phyloP scores from a whole-genome alignment of 2,888 invertebrate genomes.

The Tetramorium bicarinatum region DNA sequence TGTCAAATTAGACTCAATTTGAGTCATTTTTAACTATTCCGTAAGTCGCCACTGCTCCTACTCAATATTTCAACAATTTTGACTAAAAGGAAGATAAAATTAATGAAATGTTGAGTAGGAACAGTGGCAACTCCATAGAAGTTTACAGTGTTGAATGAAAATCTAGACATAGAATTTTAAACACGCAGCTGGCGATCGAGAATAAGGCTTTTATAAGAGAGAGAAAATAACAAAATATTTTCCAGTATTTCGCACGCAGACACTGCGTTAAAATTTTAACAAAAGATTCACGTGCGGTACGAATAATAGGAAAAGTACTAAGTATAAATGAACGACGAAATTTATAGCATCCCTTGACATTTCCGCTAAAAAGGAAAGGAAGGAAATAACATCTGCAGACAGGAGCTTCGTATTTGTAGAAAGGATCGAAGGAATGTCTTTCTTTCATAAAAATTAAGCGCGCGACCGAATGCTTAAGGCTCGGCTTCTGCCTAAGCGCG shows the following conservation, averaged over 20 bases:
- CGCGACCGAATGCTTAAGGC: not conserved
- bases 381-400: not conserved
- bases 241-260: no score
- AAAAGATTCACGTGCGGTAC: not conserved
- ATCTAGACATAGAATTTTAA: not conserved
- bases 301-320: not conserved
- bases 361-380: not conserved
- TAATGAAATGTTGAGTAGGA: no score
- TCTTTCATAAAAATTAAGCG: not conserved
- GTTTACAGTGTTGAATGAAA: no score
- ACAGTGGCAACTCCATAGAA: no score
- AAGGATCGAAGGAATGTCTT: not conserved
- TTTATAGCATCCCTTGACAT: not conserved
- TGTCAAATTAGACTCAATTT: no score
- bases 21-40: no score
- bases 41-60: no score
- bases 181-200: not conserved
- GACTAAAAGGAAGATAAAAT: no score
- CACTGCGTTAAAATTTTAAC: not conserved
- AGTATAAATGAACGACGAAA: not conserved
- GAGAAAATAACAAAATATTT: not conserved
- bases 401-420: not conserved
- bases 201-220: not conserved
- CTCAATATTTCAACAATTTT: no score
- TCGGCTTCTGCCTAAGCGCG: not conserved